Percentiles rank a stretch among this genome's conserved stretches.
Conservation (phyloP, 2,797 vertebrate genomes). For the Chelon auratus region DNA sequence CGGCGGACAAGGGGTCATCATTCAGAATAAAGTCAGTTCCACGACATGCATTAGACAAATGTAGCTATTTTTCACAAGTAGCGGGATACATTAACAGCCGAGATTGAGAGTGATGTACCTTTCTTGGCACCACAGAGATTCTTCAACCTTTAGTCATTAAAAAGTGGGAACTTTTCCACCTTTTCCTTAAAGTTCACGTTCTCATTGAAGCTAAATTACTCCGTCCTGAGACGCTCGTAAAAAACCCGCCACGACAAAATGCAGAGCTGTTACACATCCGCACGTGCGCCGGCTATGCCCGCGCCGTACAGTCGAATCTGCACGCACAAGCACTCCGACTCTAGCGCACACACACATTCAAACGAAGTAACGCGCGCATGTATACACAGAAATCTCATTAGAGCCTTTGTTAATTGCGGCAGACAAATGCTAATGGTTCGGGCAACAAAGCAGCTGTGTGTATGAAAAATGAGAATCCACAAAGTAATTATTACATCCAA, state of each 20-base stretch:
- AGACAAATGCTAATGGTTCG: conserved; percentile 92
- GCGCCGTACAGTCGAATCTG: conserved; percentile 47
- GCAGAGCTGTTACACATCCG: conserved; percentile 78
- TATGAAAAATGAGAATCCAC: conserved; percentile 88
- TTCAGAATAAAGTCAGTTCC: conserved; percentile 79
- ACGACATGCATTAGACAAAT: conserved; percentile 81
- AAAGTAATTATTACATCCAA: conserved; percentile 90
- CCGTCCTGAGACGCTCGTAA: conserved; percentile 89
- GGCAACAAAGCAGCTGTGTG: conserved; percentile 88
- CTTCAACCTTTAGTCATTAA: conserved; percentile 81
- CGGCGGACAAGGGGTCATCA: conserved; percentile 67
- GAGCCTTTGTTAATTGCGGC: conserved; percentile 92
- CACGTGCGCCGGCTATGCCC: conserved; percentile 45
- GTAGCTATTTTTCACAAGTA: conserved; percentile 81
- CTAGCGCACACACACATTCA: conserved; percentile 18
- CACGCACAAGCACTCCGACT: conserved; percentile 78
- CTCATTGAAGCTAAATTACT: conserved; percentile 88
- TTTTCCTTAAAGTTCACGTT: conserved; percentile 85
- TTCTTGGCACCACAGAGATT: conserved; percentile 79
- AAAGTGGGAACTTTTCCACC: conserved; percentile 81
- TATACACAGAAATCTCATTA: conserved; percentile 90
- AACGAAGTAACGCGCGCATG: conserved; percentile 69
- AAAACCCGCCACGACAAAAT: conserved; percentile 86
- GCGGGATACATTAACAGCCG: conserved; percentile 75
- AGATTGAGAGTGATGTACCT: conserved; percentile 83